These are phyloP conservation scores for Sitophilus oryzae DNA, from an alignment of 1,140 invertebrate genomes.

Conservation along the genomic window DNA sequence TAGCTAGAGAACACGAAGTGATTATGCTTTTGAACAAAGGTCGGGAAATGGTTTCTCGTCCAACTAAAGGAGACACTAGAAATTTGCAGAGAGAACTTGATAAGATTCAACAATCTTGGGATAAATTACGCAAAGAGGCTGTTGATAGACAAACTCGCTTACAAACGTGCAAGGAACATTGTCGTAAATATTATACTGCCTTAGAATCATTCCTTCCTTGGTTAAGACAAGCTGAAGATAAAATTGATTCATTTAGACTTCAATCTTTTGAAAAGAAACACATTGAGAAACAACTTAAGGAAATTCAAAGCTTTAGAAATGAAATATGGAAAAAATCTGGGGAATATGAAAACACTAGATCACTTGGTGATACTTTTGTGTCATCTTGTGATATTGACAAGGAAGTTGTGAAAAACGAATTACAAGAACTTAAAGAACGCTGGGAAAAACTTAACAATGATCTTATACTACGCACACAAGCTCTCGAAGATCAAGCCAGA, in stretches of 20 bases:
- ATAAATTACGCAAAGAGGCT: constrained; percentile 79
- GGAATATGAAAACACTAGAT: constrained; percentile 85
- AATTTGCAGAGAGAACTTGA: constrained; percentile 66
- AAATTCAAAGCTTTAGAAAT: constrained; percentile 84
- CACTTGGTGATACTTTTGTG: constrained; percentile 78
- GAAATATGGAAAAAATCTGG: constrained; percentile 87
- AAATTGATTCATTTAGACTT: constrained; percentile 71
- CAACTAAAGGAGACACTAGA: constrained; percentile 51
- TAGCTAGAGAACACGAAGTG: constrained; percentile 86
- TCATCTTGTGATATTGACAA: constrained; percentile 84
- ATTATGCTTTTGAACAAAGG: constrained; percentile 93
- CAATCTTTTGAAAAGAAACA: constrained; percentile 78
- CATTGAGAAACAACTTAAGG: constrained; percentile 82
- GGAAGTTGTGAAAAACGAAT: constrained; percentile 77
- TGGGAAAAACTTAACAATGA: constrained; percentile 90
- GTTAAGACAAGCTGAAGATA: constrained; percentile 81
- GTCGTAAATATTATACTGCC: constrained; percentile 79
- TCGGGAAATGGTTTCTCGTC: constrained; percentile 62
- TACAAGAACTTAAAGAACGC: constrained; percentile 71
- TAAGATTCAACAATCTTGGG: constrained; percentile 83
- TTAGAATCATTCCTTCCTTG: constrained; percentile 84
- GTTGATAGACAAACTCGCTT: constrained; percentile 77
- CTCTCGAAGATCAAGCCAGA: constrained; percentile 77
- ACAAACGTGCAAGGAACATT: constrained; percentile 84
- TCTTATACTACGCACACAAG: constrained; percentile 57